These are phyloP conservation scores for Baccha elongata DNA, from an alignment of 2,888 invertebrate genomes.

Conservation along the genomic window DNA sequence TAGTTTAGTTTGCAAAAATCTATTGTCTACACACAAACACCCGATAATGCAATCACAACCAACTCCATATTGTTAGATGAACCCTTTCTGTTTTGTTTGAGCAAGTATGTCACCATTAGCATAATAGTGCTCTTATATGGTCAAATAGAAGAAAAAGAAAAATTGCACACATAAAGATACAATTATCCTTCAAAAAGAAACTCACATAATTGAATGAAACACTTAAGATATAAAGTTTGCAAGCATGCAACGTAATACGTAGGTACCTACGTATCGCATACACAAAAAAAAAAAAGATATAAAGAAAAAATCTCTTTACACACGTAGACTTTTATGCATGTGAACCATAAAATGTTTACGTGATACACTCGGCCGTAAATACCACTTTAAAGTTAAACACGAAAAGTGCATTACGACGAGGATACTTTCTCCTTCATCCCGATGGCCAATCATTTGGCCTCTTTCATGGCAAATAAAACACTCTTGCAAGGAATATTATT, in stretches of 20 bases:
- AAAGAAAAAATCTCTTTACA: conserved; percentile 24
- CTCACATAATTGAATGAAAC: conserved; percentile 69
- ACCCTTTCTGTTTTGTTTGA: background rate
- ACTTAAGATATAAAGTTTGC: conserved; percentile 65
- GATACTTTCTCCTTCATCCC: conserved; percentile 17
- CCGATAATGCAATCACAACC: background rate
- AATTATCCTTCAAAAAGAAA: conserved; percentile 66
- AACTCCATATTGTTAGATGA: background rate
- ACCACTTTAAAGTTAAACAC: conserved; percentile 70
- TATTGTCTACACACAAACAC: background rate
- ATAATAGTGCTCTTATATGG: conserved; percentile 36
- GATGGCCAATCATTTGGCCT: conserved; percentile 61
- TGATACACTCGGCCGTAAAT: conserved; percentile 70
- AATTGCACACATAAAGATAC: conserved; percentile 55
- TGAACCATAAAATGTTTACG: conserved; percentile 70
- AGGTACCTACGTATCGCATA: background rate
- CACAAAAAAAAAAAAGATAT: conserved; percentile 26
- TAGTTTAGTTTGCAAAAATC: no score
- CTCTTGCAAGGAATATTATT: conserved; percentile 51
- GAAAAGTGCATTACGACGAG: conserved; percentile 69
- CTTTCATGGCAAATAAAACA: conserved; percentile 46
- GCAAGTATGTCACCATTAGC: conserved; percentile 51
- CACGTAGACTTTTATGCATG: conserved; percentile 60
- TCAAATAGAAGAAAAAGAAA: conserved; percentile 46
- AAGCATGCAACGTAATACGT: conserved; percentile 26